Evolutionary conservation across 2,888 invertebrate species (phyloP).

Genomic region (Gari tellinella): DNA sequence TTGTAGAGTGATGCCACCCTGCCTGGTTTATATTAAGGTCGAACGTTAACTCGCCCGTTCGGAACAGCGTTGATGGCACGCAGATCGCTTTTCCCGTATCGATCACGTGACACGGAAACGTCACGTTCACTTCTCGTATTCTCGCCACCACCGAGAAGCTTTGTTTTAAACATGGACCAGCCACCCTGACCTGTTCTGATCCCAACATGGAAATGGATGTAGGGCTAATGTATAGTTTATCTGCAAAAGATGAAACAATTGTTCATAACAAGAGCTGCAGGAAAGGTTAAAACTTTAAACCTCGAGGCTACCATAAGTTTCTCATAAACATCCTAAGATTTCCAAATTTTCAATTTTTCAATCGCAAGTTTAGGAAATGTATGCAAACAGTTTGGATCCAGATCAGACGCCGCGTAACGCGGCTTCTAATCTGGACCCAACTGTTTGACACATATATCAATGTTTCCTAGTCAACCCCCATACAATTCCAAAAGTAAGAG

Average conservation of each 20-base stretch:
- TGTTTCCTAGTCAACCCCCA: too few species aligned
- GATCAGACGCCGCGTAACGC: too few species aligned
- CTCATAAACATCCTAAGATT: too few species aligned
- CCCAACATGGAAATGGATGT: conserved; percentile 68
- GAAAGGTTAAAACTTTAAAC: too few species aligned
- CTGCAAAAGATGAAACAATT: conserved; percentile 48
- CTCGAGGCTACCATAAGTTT: too few species aligned
- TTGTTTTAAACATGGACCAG: conserved; percentile 68
- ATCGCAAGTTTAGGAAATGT: too few species aligned
- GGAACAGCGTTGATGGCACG: conserved; percentile 68
- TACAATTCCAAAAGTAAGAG: too few species aligned
- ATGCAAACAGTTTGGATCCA: too few species aligned
- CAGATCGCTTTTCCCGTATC: conserved; percentile 53
- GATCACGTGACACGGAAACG: conserved; percentile 59
- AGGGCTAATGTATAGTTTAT: conserved; percentile 53
- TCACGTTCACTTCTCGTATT: conserved; percentile 58
- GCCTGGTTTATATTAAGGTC: conserved; percentile 14
- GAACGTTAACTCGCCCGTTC: conserved; percentile 64
- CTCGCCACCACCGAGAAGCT: conserved; percentile 44
- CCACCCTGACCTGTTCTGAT: conserved; percentile 60
- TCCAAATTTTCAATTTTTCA: too few species aligned
- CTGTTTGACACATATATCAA: too few species aligned
- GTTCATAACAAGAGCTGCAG: too few species aligned
- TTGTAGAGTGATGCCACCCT: conserved; percentile 19
- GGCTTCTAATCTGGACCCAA: too few species aligned